Base-by-base conservation (phyloP, 2,888 invertebrate genomes). In the Venusia cambrica region DNA sequence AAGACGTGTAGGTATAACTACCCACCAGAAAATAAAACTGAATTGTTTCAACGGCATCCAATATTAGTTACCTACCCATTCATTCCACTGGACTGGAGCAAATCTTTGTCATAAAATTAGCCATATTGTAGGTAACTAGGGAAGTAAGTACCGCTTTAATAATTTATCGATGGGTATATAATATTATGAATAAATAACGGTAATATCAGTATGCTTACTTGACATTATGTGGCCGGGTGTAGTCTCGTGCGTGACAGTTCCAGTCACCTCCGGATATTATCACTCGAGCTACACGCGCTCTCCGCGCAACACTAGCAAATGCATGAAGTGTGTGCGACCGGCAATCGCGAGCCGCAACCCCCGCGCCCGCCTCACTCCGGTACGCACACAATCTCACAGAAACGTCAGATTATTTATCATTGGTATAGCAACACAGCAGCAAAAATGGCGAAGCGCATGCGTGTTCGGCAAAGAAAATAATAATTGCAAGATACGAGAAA, bases 201-300 rank as follows among this genome's bases (percentile, higher is more conserved):
- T 10, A 6, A 9, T 3, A 17, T 10, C 16, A 3, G 3, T 5
- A 15, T 14, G 14, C 85, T 84, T 62, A 85, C 85, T 85, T 84
- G 85, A 84, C 85, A 85, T 85, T 75, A 60, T 85, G 71, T 54
- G 51, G 79, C 77, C 78, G 79, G 79, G 70, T 79, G 73, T 78
- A 73, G 72, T 69, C 68, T 73, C 65, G 73, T 62, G 63, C 55
- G 73, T 81, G 79, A 80, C 77, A 78, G 73, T 64, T 75, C 64
- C 65, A 76, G 75, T 72, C 79, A 81, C 83, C 71, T 75, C 57
- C 13, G n/a, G n/a, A 28, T 40, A 42, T 44, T 68, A 67, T 62
- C 76, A 80, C n/a, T n/a, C 80, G 62, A 73, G 76, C 78, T 67
- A 79, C 81, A 74, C 78, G 68, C 83, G 76, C 75, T 73, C 67